phyloP scores from a whole-genome alignment of 2,888 invertebrate genomes.

The Sphaerophoria rueppellii region DNA sequence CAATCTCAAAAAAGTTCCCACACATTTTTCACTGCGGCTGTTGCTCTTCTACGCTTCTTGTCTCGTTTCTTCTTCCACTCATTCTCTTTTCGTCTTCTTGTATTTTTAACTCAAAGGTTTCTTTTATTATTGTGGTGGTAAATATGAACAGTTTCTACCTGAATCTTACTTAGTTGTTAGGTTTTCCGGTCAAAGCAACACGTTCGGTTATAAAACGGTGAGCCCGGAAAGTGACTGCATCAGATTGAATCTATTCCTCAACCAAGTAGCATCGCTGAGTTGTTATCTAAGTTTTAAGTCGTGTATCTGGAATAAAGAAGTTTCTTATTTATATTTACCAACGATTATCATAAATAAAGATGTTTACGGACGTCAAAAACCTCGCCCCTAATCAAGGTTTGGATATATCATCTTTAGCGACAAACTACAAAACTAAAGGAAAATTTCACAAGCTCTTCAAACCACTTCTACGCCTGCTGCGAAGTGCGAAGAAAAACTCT shows the following conservation, averaged over 20 bases:
- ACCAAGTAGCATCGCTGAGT: slow-evolving; percentile 76
- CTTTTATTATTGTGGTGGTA: slow-evolving; percentile 21
- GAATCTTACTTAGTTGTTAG: slow-evolving; percentile 62
- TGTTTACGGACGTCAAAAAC: slow-evolving; percentile 81
- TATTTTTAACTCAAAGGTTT: slow-evolving; percentile 49
- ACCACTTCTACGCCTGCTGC: slow-evolving; percentile 78
- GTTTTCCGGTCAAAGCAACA: slow-evolving; percentile 63
- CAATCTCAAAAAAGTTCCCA: slow-evolving; percentile 70
- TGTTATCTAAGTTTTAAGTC: slow-evolving; percentile 36
- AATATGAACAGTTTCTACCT: slow-evolving; percentile 55
- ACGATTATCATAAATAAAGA: slow-evolving; percentile 59
- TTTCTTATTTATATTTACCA: slow-evolving; percentile 38
- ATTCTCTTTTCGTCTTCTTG: slow-evolving; percentile 34
- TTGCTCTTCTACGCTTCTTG: neutral
- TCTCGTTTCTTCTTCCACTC: slow-evolving; percentile 34
- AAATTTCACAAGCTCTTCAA: slow-evolving; percentile 79
- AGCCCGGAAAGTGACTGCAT: slow-evolving; percentile 80
- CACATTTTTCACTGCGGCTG: slow-evolving; percentile 55
- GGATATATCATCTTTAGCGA: slow-evolving; percentile 61
- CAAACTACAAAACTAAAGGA: slow-evolving; percentile 73
- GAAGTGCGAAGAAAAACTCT: slow-evolving; percentile 54
- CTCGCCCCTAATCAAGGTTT: slow-evolving; percentile 72
- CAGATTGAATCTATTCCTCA: slow-evolving; percentile 80
- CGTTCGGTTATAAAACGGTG: slow-evolving; percentile 80
- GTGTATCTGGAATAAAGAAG: slow-evolving; percentile 12